Evolutionary conservation across 2,888 invertebrate genomes (phyloP), one percentile per base, ranked within the genome.

Genomic region (Epinotia bilunana): DNA sequence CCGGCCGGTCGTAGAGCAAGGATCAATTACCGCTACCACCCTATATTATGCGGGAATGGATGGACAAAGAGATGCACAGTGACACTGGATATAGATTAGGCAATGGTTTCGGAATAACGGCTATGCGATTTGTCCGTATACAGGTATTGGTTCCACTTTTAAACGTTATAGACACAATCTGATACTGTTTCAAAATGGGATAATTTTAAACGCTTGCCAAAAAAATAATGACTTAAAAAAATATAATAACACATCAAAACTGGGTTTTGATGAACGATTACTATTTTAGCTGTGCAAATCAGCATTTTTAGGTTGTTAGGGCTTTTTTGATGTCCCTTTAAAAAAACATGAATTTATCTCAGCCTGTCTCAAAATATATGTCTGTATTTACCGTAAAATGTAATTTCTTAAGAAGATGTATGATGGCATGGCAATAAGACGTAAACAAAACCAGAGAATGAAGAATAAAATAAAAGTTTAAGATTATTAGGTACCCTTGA

Each of bases 11-110:
- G 70, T 72, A 73, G 63, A 73, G 72, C 79, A 79, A 79, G 77
- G 84, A 78, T 79, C 80, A 84, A 83, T 82, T 84, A 80, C 77
- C 74, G 78, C 67, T 76, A 73, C 73, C 46, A 18, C 69, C 73
- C 73, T 61, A 53, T 58, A 65, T 63, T 71, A 76, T 58, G 58
- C 72, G 62, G 74, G 70, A 71, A 64, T 71, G 53, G 64, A 74
- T 74, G 70, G 65, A 60, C 70, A 65, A 33, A 60, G 64, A 74
- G 64, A 70, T 65, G 70, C 60, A 60, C 43, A 65, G 64, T 74
- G 70, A 65, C 70, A 43, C 63, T 39, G 20, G 49, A 58, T 53
- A 61, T 55, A 39, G 53, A 67, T 73, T 67, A 67, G 60, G n/a
- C 49, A 53, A 61, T 61, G n/a, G 55, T 49, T 46, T 16, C 58